Evolutionary conservation across 2,797 vertebrate species (phyloP).

Genomic region (Petrocephalus sullivani): DNA sequence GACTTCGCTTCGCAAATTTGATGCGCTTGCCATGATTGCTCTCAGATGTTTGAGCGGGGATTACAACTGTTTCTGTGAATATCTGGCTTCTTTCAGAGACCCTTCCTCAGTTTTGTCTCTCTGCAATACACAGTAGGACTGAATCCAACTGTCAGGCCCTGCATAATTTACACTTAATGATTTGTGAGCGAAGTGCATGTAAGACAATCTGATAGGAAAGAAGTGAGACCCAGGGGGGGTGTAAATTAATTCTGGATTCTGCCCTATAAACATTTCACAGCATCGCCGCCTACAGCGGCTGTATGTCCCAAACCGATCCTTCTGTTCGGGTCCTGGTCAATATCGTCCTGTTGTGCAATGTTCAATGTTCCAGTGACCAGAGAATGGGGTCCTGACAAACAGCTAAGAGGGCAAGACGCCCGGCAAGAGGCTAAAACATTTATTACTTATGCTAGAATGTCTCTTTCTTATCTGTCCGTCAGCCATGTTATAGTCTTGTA

Average conservation of each 20-base stretch:
- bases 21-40: conserved; percentile 28
- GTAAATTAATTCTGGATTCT: neutral
- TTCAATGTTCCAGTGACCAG: neutral
- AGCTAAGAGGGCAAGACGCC: neutral
- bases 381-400: neutral
- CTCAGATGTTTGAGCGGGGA: conserved; percentile 30
- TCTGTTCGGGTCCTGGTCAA: neutral
- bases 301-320: neutral
- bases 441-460: neutral
- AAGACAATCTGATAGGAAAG: conserved; percentile 14
- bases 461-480: neutral
- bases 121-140: neutral
- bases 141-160: neutral
- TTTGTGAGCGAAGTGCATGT: neutral
- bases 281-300: neutral
- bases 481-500: neutral
- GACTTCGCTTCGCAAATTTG: conserved; percentile 21
- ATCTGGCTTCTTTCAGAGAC: neutral
- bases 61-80: conserved; percentile 35
- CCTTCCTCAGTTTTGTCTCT: neutral
- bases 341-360: neutral
- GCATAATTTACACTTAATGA: conserved; percentile 14
- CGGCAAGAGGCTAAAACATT: neutral
- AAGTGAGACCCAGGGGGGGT: neutral
- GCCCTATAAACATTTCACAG: neutral